Evolutionary conservation across 2,113 vertebrate species (phyloP).

Genomic region (Alligator sinensis): DNA sequence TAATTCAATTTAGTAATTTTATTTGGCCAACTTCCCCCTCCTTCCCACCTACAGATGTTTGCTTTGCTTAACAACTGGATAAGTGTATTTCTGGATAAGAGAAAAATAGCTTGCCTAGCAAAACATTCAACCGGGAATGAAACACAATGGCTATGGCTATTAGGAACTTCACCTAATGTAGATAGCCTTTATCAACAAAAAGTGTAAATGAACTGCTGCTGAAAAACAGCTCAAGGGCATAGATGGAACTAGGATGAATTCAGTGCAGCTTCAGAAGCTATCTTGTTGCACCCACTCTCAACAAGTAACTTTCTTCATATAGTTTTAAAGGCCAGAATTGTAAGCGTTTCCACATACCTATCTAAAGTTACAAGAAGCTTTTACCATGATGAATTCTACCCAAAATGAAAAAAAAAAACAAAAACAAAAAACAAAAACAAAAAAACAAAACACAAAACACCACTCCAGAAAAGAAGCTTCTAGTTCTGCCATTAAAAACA

Average conservation of each 20-base stretch:
- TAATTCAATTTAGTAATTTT: neutral
- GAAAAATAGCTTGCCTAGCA: neutral
- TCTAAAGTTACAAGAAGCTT: neutral
- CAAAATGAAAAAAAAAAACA: neutral
- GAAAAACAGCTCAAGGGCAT: neutral
- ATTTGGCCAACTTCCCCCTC: neutral
- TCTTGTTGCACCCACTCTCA: fast-evolving
- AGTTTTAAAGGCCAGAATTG: slow-evolving; percentile 5
- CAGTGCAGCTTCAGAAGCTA: neutral
- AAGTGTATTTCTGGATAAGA: no score
- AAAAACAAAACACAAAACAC: neutral
- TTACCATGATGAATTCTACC: neutral
- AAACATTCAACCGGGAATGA: slow-evolving; percentile 6
- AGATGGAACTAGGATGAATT: neutral
- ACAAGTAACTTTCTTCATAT: neutral
- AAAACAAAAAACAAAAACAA: neutral
- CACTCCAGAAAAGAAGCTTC: fast-evolving
- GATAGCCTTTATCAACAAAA: neutral
- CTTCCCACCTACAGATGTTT: neutral
- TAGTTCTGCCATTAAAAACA: neutral
- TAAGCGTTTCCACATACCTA: neutral
- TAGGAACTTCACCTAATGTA: neutral
- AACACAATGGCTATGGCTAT: neutral
- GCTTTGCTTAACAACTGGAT: neutral
- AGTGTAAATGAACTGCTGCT: neutral